Evolutionary conservation across 2,888 invertebrate species (phyloP), one percentile per base, ranked within the genome.

Genomic region (Drosophila stalkeri): DNA sequence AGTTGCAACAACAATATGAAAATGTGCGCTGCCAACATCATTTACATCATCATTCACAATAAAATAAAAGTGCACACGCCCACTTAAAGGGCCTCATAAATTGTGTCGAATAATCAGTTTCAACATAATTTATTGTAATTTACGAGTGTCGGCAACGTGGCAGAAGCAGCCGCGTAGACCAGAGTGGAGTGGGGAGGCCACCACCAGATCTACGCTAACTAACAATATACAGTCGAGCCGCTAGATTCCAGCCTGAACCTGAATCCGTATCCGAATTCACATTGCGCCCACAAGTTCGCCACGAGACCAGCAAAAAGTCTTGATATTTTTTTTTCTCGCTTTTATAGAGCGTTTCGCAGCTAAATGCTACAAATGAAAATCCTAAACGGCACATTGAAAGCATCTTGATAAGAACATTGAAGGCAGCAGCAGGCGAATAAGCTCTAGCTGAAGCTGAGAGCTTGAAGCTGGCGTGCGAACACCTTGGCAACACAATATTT

Each of bases 41-140:
- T 89, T 86, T 89, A 87, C 86, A 89, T 87, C 88, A 87, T 89
- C 86, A 87, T 89, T 87, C 88, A 89, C 88, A 89, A 86, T 86
- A 89, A 89, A 86, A 86, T 86, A 89, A 89, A 89, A 89, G 88
- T 89, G 81, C 88, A 89, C 88, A 87, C 86, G 86, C 86, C 86
- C 90, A 87, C 90, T 87, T 83, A 86, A 89, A 88, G 86, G 89
- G 85, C 75, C 83, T 86, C 86, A 87, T 87, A 87, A 87, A 87
- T 87, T 87, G 90, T 86, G 80, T 85, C 81, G 90, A 85, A 87
- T 87, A 87, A 87, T 87, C 86, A 87, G 86, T 89, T 87, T 81
- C 86, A 88, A 88, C 82, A 87, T 87, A 89, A 89, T 87, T 87
- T 87, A 87, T 87, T 88, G 88, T 87, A 89, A 87, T 87, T 89